Evolutionary conservation across 2,797 vertebrate species (phyloP).

Genomic region (Mycteria americana): DNA sequence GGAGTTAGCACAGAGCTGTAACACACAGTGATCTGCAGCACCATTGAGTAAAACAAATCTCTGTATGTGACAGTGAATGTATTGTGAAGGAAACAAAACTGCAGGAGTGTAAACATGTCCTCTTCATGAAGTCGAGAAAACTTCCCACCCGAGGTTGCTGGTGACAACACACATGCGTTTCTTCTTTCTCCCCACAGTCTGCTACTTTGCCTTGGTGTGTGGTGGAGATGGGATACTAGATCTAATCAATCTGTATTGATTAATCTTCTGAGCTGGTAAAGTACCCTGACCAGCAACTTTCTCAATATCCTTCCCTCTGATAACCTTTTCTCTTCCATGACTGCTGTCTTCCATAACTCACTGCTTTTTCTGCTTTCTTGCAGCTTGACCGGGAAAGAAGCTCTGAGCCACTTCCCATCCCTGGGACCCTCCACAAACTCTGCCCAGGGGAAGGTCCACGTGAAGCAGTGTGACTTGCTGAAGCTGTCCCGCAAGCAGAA

Average conservation of each 20-base stretch:
- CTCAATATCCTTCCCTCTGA: background rate
- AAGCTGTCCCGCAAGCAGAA: constrained; percentile 89
- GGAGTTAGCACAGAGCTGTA: background rate
- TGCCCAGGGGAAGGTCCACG: constrained; percentile 78
- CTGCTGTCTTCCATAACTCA: background rate
- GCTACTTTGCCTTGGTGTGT: background rate
- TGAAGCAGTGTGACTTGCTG: constrained; percentile 96
- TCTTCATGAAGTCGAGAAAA: background rate
- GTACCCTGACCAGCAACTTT: background rate
- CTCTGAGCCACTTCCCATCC: constrained; percentile 84
- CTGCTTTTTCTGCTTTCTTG: background rate
- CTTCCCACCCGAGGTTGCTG: background rate
- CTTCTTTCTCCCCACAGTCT: background rate
- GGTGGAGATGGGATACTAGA: background rate
- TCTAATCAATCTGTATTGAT: background rate
- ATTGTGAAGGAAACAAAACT: background rate
- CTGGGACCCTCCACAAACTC: constrained; percentile 59
- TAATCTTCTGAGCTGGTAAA: background rate
- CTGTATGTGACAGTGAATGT: background rate
- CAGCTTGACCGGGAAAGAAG: constrained; percentile 92
- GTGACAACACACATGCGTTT: background rate
- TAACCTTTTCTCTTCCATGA: background rate
- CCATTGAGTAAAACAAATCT: background rate
- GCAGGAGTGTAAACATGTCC: background rate
- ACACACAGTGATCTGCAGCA: background rate